A percentile compares a stretch with the other conserved stretches of the same genome.
phyloP scores from a whole-genome alignment of 2,888 invertebrate species.

The Agriotes lineatus region DNA sequence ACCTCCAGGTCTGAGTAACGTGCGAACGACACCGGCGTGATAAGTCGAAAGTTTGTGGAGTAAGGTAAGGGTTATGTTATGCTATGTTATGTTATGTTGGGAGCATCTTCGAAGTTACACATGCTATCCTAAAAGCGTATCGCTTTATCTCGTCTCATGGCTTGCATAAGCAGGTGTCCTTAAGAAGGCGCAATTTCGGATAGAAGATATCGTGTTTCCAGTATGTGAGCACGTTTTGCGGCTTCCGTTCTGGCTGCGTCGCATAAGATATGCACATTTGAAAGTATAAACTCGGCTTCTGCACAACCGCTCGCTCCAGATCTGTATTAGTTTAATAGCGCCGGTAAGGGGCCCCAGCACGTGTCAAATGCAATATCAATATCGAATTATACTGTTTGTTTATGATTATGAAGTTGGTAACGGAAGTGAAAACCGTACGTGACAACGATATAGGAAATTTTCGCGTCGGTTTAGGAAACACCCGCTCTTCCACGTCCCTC shows the following conservation, averaged over 20 bases:
- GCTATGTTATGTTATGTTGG: no score
- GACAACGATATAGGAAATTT: constrained; percentile 12
- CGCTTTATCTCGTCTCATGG: constrained; percentile 39
- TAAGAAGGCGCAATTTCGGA: constrained; percentile 46
- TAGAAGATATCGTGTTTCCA: constrained; percentile 56
- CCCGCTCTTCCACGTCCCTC: neutral
- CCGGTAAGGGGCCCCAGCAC: constrained; percentile 36
- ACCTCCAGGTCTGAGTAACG: constrained; percentile 13
- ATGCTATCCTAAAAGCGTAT: constrained; percentile 39
- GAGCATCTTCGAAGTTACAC: constrained; percentile 38
- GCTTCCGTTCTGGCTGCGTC: constrained; percentile 54
- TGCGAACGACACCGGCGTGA: constrained; percentile 18
- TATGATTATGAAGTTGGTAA: constrained; percentile 26
- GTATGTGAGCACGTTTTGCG: constrained; percentile 56
- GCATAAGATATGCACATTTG: constrained; percentile 60
- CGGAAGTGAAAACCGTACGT: constrained; percentile 1
- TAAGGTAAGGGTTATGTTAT: constrained; percentile 38
- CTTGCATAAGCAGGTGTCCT: constrained; percentile 47
- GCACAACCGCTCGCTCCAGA: constrained; percentile 39
- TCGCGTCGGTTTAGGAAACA: neutral
- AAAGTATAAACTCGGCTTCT: constrained; percentile 58
- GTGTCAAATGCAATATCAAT: constrained; percentile 55
- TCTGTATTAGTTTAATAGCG: constrained; percentile 50
- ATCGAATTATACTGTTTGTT: constrained; percentile 45
- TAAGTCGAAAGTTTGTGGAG: constrained; percentile 28